phyloP scores from a whole-genome alignment of 2,113 vertebrate species.

The Panurus biarmicus region DNA sequence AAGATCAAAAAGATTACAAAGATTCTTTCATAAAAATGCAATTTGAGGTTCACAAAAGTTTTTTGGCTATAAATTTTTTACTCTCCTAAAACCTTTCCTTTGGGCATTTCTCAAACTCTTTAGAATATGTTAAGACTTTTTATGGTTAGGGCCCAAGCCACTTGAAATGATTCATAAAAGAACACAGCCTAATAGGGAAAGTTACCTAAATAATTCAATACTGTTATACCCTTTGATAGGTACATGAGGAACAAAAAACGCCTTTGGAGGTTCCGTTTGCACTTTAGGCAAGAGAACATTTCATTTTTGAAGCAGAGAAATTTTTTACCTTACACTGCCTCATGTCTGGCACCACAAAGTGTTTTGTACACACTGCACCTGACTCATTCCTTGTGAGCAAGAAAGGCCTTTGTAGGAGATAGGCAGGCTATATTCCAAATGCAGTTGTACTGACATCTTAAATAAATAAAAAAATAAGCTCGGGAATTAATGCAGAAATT shows the following conservation, averaged over 20 bases:
- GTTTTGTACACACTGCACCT: neutral
- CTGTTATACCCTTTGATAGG: slow-evolving; percentile 16
- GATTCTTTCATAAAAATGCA: neutral
- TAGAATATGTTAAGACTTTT: neutral
- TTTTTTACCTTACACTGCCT: neutral
- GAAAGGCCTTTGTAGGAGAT: neutral
- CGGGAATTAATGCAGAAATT: neutral
- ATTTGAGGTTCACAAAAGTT: neutral
- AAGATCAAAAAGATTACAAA: neutral
- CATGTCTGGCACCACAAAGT: neutral
- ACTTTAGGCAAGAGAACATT: slow-evolving; percentile 31
- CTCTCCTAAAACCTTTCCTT: neutral
- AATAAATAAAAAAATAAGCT: neutral
- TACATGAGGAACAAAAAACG: neutral
- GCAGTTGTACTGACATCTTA: neutral
- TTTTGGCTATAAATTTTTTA: neutral
- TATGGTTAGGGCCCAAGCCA: neutral
- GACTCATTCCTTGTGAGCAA: neutral
- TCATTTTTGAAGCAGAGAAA: slow-evolving; percentile 19
- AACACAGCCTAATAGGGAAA: neutral
- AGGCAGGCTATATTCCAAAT: neutral
- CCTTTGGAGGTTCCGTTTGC: slow-evolving; percentile 30
- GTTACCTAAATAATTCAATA: neutral
- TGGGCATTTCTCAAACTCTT: neutral
- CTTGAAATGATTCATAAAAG: neutral